phyloP scores from a whole-genome alignment of 2,113 vertebrate genomes.

The Microtus oregoni region DNA sequence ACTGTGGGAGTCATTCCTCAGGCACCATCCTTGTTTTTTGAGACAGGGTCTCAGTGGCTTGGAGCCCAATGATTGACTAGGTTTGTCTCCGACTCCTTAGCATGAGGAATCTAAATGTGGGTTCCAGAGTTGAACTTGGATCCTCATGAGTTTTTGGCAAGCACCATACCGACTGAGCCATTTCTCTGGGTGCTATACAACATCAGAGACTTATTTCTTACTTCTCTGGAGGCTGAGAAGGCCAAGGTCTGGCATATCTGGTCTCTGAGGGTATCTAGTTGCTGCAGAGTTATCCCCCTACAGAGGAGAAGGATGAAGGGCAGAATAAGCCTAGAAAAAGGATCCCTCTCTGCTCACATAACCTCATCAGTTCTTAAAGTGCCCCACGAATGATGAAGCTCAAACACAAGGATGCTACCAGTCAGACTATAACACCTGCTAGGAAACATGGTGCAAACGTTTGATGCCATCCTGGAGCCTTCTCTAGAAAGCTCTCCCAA shows the following conservation, averaged over 20 bases:
- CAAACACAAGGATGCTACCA: neutral
- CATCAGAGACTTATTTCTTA: neutral
- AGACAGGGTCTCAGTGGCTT: neutral
- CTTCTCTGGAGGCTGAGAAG: neutral
- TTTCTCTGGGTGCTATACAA: neutral
- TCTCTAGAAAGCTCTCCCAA: neutral
- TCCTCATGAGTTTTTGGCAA: neutral
- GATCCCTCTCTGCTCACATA: neutral
- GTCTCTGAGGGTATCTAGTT: neutral
- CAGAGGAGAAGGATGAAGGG: neutral
- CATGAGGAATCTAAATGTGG: neutral
- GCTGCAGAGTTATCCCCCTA: neutral
- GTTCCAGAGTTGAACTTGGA: neutral
- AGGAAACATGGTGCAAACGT: constrained; percentile 52
- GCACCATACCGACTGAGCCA: neutral
- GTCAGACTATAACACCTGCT: neutral
- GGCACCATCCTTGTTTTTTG: neutral
- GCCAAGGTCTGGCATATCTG: neutral
- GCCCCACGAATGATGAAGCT: no score
- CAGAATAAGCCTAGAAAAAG: neutral
- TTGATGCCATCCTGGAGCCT: neutral
- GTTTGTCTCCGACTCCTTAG: neutral
- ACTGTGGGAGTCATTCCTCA: neutral
- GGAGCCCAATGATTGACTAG: neutral
- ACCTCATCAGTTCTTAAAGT: neutral